phyloP scores from a whole-genome alignment of 2,888 invertebrate species.

The Creontiades dilutus region DNA sequence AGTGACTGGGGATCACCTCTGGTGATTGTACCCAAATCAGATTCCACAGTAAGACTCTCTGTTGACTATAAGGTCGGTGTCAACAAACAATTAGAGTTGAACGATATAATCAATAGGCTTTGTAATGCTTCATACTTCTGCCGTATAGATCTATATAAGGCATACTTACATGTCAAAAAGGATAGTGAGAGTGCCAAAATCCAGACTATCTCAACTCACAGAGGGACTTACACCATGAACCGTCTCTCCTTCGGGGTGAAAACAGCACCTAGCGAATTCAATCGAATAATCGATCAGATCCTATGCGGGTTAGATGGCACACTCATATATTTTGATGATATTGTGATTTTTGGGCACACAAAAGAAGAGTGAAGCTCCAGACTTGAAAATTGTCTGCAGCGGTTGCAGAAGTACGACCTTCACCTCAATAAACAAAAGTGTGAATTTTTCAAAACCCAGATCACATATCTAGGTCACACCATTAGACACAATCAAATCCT shows the following conservation, averaged over 20 bases:
- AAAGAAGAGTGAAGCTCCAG: slow-evolving; percentile 71
- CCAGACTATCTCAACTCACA: slow-evolving; percentile 65
- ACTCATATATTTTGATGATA: slow-evolving; percentile 74
- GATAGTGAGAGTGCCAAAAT: slow-evolving; percentile 47
- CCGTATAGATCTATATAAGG: slow-evolving; percentile 72
- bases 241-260: slow-evolving; percentile 48
- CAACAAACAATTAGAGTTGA: slow-evolving; percentile 75
- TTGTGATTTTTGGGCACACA: slow-evolving; percentile 74
- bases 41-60: slow-evolving; percentile 69
- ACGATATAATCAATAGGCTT: slow-evolving; percentile 55
- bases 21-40: slow-evolving; percentile 37
- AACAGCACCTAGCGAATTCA: slow-evolving; percentile 58
- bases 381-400: slow-evolving; percentile 57
- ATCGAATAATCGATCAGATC: slow-evolving; percentile 58
- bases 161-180: slow-evolving; percentile 46
- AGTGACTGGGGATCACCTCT: slow-evolving; percentile 73
- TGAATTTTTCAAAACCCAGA: slow-evolving; percentile 16
- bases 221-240: slow-evolving; percentile 54
- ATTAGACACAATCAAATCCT: slow-evolving; percentile 60
- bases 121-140: slow-evolving; percentile 73
- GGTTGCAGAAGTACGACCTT: slow-evolving; percentile 41
- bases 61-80: slow-evolving; percentile 72
- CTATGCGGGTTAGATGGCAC: slow-evolving; percentile 54
- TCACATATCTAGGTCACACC: slow-evolving; percentile 68
- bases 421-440: slow-evolving; percentile 72